Evolutionary conservation across 2,113 vertebrate genomes (phyloP).

Genomic region (Pomatorhinus ruficollis): DNA sequence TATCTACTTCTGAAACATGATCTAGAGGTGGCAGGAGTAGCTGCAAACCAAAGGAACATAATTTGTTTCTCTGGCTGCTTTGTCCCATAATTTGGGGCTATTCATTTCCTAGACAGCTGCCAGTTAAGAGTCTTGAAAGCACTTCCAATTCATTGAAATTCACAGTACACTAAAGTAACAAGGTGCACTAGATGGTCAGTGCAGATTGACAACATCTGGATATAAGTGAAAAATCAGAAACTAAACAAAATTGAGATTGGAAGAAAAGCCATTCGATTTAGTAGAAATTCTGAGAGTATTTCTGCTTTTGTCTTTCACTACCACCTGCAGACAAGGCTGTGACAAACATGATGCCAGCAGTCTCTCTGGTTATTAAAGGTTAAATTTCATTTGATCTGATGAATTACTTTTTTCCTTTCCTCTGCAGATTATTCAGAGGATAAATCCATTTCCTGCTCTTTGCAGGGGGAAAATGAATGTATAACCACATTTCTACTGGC

Average conservation of each 20-base stretch:
- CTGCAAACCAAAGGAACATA: constrained; percentile 69
- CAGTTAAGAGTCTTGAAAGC: constrained; percentile 48
- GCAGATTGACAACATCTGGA: constrained; percentile 62
- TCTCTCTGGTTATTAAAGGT: constrained; percentile 32
- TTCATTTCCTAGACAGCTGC: constrained; percentile 68
- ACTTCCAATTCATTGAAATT: constrained; percentile 65
- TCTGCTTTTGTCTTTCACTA: constrained; percentile 2
- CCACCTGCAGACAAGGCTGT: neutral
- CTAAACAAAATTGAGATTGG: neutral
- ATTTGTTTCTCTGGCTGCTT: constrained; percentile 60
- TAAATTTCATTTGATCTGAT: constrained; percentile 63
- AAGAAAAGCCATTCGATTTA: neutral
- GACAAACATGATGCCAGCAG: constrained; percentile 48
- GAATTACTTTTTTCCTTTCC: constrained; percentile 54
- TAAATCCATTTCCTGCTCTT: constrained; percentile 81
- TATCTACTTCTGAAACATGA: constrained; percentile 55
- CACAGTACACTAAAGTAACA: constrained; percentile 59
- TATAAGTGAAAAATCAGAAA: constrained; percentile 32
- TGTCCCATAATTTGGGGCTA: constrained; percentile 69
- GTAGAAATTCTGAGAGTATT: neutral
- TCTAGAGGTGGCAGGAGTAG: constrained; percentile 45
- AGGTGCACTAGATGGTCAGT: constrained; percentile 68
- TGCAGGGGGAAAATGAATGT: constrained; percentile 89
- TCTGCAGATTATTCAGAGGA: constrained; percentile 85
- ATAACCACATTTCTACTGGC: constrained; percentile 86